These are phyloP conservation scores for Entomobrya proxima DNA, from an alignment of 2,888 invertebrate species.

Conservation along the genomic window DNA sequence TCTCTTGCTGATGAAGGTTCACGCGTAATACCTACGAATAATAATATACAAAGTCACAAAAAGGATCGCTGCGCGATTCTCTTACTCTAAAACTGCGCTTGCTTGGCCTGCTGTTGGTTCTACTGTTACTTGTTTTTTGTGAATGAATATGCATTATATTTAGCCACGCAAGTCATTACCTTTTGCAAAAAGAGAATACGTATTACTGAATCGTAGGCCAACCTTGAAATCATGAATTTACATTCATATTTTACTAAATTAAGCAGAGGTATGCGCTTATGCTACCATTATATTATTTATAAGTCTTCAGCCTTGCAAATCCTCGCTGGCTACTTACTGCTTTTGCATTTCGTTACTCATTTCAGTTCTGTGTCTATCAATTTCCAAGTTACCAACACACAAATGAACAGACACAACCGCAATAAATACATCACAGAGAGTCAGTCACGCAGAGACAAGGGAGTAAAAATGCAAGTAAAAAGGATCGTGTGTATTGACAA, in stretches of 20 bases:
- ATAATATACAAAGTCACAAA: background rate
- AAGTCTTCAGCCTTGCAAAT: conserved; percentile 50
- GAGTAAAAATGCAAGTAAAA: conserved; percentile 13
- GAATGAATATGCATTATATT: conserved; percentile 19
- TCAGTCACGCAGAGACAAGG: conserved; percentile 55
- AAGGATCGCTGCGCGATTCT: no score
- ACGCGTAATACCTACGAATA: conserved; percentile 10
- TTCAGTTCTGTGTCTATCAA: no score
- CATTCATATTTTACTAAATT: conserved; percentile 63
- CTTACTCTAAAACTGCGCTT: no score
- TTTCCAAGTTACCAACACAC: no score
- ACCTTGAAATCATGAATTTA: conserved; percentile 63
- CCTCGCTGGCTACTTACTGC: conserved; percentile 33
- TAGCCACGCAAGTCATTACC: background rate
- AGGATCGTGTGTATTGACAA: conserved; percentile 41
- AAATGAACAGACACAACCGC: conserved; percentile 31
- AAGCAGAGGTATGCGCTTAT: conserved; percentile 12
- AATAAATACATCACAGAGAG: conserved; percentile 35
- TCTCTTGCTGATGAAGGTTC: background rate
- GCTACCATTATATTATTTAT: background rate
- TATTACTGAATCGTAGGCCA: conserved; percentile 56
- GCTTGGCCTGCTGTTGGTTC: background rate
- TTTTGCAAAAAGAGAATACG: conserved; percentile 13
- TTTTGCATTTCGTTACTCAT: no score
- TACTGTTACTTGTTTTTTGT: no score